Base-by-base conservation (phyloP, 2,888 invertebrate species). In the Lucinisca nassula region DNA sequence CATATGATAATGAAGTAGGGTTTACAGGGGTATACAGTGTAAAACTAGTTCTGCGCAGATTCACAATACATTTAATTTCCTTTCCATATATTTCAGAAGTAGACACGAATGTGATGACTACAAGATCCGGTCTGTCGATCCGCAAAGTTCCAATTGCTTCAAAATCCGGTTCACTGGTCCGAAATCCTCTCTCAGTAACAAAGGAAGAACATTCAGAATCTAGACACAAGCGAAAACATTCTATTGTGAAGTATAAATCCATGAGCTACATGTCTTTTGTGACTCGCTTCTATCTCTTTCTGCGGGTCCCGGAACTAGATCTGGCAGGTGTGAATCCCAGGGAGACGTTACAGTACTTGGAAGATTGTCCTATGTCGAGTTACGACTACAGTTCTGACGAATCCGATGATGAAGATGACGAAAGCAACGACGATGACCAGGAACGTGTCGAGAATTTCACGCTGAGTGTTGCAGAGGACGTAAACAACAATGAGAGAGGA, bases 91-190 rank as follows among this genome's bases (percentile, higher is more conserved):
- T 67, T 67, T 67, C 91, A 94, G 94, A 86, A 10, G 87, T 92
- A 32, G 92, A 92, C 79, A 92, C 88, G 6, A 86, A 92, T 87
- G 93, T 94, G 40, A 94, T 94, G 94, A 93, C 91, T 37, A 94
- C 95, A n/a, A 82, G 95, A 73, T 95, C 95, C 35, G 95, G 94
- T 0, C 84, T 93, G 72, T 92, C 93, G 24, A 95, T 95, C 45
- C 91, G 90, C 49, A 94, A 92, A 78, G 85, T 92, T 12, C 82
- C 91, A 14, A 76, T 87, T 12, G 93, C 92, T 51, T 89, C 92
- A 32, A 91, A 87, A 37, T 91, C 91, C 27, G 87, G 90, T 1
- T 82, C 90, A 27, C 37, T 77, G 8, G 58, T 58, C 2, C 45
- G 72, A 37, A 74, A 55, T 1, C 75, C 58, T 3, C 32, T 74